Evolutionary conservation across 2,113 vertebrate genomes (phyloP), one percentile per base, ranked within the genome.

Genomic region (Oxyruncus cristatus): DNA sequence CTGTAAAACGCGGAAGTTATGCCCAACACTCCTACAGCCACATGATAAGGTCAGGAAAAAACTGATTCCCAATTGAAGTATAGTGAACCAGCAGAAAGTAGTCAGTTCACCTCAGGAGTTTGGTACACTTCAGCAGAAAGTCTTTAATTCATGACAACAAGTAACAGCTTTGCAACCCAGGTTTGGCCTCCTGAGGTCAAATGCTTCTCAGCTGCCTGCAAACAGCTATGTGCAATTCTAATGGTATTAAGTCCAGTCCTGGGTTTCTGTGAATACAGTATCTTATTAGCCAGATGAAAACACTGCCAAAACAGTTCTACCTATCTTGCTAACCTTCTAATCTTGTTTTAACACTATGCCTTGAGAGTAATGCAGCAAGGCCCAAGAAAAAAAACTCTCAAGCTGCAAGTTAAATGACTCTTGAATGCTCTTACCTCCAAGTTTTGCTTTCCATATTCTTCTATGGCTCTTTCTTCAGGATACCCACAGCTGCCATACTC

Each of bases 401-500:
- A 88, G 44, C 44, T 79, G 20, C 6, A 77, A 87, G 47, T 58
- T 92, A 70, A 73, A 66, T 26, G 56, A 76, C 23, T 28, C 12
- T 19, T 37, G 8, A 58, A 18, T 44, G 30, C 23, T 76, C 96
- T 96, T 96, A 99, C 99, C 97, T 99, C 99, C 2, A 99, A 52
- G 86, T 98, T 99, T 39, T 99, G 98, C 41, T 98, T 73, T 26
- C 98, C 98, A 14, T 98, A 98, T 22, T 98, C 70, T 91, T 98
- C 98, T 4, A 95, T 22, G 21, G 99, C 99, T 91, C 59, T 98
- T 85, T 99, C 99, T 97, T 99, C 99, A 20, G 99, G 94, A 77
- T 98, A 97, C 33, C 99, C 99, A 72, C 99, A 99, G 97, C 98
- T 98, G 42, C 99, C 99, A 39, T 99, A 99, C 93, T 99, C 99